Evolutionary conservation across 2,113 vertebrate genomes (phyloP), one percentile per base, ranked within the genome.

Genomic region (Micromys minutus): DNA sequence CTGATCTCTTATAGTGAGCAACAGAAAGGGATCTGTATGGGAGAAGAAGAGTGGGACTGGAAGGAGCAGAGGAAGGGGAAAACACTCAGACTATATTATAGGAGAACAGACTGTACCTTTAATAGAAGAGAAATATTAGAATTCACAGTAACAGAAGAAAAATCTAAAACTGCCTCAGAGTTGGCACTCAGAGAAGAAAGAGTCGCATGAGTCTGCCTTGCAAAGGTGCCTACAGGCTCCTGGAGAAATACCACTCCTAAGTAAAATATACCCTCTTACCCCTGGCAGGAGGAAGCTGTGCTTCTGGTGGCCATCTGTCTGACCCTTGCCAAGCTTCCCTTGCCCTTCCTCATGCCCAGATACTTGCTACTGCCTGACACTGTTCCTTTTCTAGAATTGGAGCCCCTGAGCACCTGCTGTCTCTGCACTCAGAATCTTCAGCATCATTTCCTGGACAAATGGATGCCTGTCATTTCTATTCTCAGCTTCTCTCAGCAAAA

Each of bases 211-310:
- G 72, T 95, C 93, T 75, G 31, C 61, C 52, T 96, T 96, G 80
- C 45, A 61, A 79, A 93, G 31, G 36, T 13, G 8, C 15, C 87
- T 80, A 90, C 1, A 42, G 87, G 74, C 55, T 84, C 24, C 79
- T 90, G 69, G 87, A 92, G 91, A 34, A 94, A 88, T 45, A 76
- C 71, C 90, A 92, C 81, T 47, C 45, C 90, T 24, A 0, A 76
- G 24, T 16, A 76, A 94, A 42, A 36, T 22, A 77, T 89, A 39
- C n/a, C 7, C 19, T 34, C 50, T 79, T 84, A 24, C 24, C 17
- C 17, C 15, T n/a, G 15, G 29, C 50, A 91, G 61, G 24, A 76
- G 26, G 13, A 76, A 63, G 36, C 92, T 80, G 61, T 45, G 59
- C 42, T 50, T 83, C 29, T 21, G 26, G 59, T n/a, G 61, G 5